Base-by-base conservation (phyloP, 2,888 invertebrate species). In the Rhamnusium bicolor region DNA sequence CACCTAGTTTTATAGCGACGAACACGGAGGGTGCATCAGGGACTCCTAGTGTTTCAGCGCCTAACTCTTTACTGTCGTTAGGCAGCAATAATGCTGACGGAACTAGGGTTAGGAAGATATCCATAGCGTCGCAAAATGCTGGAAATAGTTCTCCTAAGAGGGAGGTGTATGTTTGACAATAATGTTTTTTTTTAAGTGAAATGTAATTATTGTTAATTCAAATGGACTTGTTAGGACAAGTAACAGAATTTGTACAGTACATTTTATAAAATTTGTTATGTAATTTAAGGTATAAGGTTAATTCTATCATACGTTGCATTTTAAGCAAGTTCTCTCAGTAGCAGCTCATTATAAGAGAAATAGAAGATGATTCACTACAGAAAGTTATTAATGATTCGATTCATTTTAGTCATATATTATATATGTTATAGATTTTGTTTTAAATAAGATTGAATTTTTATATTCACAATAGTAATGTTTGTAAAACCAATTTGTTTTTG, bases 121-220 rank as follows among this genome's bases (percentile, higher is more conserved):
- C 88, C 5, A 81, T 84, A 6, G 85, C 86, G 49, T 87, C 89
- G 32, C 87, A 90, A 77, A 88, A 86, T 10, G 86, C 87, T 83
- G 8, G 85, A 4, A 65, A 74, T 4, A 76, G 85, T 46, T 85
- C 88, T 0, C 87, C 88, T 7, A 90, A 91, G 79, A 84, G 91
- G 51, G 91, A 91, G 80, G 91, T 91, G 66, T 91, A 91, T 82
- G 91, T 91, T 70, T 91, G 86, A 89, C 74, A 16, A 18, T 19
- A 6, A 16, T 16, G 14, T 8, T 8, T 14, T 14, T 14, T 16
- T 29, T 27, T 6, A 27, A 56, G 2, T 56, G 24, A 29, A 56
- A 16, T 56, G 27, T 24, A 29, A 27, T 54, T 51, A 16, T 51
- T 53, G 53, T 53, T 53, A 6, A 16, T 19, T 8, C 18, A 53